phyloP scores from a whole-genome alignment of 2,797 vertebrate genomes.

The Sebastes umbrosus region DNA sequence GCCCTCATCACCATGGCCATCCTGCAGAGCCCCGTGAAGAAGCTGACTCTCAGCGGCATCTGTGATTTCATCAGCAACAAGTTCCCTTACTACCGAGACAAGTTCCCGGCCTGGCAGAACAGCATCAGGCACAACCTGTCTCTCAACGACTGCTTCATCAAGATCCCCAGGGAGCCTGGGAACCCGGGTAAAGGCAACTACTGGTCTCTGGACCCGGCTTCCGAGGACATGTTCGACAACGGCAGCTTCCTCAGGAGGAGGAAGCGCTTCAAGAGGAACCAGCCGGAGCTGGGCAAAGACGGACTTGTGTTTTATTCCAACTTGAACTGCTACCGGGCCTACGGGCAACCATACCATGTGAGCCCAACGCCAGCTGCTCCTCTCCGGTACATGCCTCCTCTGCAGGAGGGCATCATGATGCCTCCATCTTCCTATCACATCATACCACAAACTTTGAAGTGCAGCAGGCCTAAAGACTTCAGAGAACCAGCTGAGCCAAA shows the following conservation, averaged over 20 bases:
- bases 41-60: conserved; percentile 90
- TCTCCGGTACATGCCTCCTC: conserved; percentile 65
- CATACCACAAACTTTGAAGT: conserved; percentile 68
- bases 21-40: conserved; percentile 89
- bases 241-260: conserved; percentile 91
- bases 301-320: conserved; percentile 75
- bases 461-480: conserved; percentile 58
- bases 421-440: conserved; percentile 59
- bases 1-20: conserved; percentile 96
- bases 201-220: conserved; percentile 92
- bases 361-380: conserved; percentile 62
- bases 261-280: conserved; percentile 90
- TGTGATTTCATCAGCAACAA: conserved; percentile 93
- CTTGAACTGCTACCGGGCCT: conserved; percentile 70
- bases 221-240: conserved; percentile 93
- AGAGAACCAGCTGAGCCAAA: conserved; percentile 38
- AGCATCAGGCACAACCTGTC: conserved; percentile 89
- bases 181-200: conserved; percentile 92
- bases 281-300: conserved; percentile 72
- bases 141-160: conserved; percentile 89
- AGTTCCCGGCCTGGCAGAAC: conserved; percentile 92
- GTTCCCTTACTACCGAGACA: conserved; percentile 90
- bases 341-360: conserved; percentile 74
- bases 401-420: conserved; percentile 66
- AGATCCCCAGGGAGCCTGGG: conserved; percentile 89